These are phyloP conservation scores for Lagria hirta DNA, from an alignment of 2,888 invertebrate species.

Conservation along the genomic window DNA sequence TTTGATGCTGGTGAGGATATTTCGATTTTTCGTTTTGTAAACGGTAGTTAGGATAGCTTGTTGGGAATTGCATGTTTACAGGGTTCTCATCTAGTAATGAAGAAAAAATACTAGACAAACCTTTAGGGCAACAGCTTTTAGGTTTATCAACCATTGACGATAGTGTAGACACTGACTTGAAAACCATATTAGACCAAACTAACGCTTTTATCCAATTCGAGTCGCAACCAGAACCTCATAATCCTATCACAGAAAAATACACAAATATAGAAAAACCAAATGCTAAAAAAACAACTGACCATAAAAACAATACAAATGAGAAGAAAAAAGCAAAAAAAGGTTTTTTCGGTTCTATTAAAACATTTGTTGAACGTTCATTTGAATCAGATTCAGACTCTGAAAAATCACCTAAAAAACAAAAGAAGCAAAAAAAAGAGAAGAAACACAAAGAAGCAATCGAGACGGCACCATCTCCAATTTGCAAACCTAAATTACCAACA, in stretches of 20 bases:
- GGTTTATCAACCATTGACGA: constrained; percentile 33
- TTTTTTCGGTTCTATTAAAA: constrained; percentile 52
- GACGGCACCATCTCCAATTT: constrained; percentile 33
- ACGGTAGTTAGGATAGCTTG: constrained; percentile 52
- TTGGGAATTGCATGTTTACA: constrained; percentile 56
- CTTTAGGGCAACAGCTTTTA: constrained; percentile 28
- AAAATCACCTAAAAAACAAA: constrained; percentile 46
- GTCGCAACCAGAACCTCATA: constrained; percentile 48
- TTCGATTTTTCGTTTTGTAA: constrained; percentile 29
- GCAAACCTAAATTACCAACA: constrained; percentile 48
- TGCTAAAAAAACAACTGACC: constrained; percentile 35
- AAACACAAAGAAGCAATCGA: constrained; percentile 37
- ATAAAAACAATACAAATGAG: constrained; percentile 38
- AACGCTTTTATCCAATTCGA: constrained; percentile 51
- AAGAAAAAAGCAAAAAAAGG: constrained; percentile 49
- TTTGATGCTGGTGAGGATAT: constrained; percentile 52
- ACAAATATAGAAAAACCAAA: constrained; percentile 15
- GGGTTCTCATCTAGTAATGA: constrained; percentile 51
- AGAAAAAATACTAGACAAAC: constrained; percentile 41
- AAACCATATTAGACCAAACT: constrained; percentile 43
- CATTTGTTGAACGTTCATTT: constrained; percentile 50
- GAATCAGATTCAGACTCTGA: constrained; percentile 53
- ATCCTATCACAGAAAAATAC: constrained; percentile 35
- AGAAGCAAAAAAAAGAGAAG: constrained; percentile 42
- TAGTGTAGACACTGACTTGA: constrained; percentile 31